Base-by-base conservation (phyloP, 2,888 invertebrate species). In the Melanostoma scalare region DNA sequence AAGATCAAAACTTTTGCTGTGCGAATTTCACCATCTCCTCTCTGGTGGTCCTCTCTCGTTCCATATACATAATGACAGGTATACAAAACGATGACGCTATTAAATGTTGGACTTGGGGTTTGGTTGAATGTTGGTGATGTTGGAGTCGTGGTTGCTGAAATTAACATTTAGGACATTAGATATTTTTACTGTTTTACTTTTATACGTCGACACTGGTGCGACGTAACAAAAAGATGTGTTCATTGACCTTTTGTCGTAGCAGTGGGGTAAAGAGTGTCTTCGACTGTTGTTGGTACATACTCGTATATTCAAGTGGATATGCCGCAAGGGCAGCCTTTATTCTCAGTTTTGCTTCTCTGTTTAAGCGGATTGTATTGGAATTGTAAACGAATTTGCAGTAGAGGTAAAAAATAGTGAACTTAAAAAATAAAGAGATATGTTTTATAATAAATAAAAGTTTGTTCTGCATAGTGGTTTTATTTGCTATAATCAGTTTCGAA, bases 241-340 rank as follows among this genome's bases (percentile, higher is more conserved):
- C 73, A 79, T 73, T 79, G 73, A 79, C 79, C 73, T 63, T 72
- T 73, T 73, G 60, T 61, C 73, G 67, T 52, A 52, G 35, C 8
- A n/a, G 10, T 56, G 38, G 20, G 20, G 20, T 20, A 20, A 20
- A 20, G 20, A 20, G 20, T 20, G 20, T 20, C 20, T 1, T 20
- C 20, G 20, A 20, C 20, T 20, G 20, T 20, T 20, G 0, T 20
- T 20, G 20, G 20, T 20, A 20, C 20, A 20, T 20, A 20, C 20
- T 20, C 20, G 20, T 20, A 20, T 20, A 20, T 20, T 20, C 20
- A 20, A 20, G 20, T 20, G 20, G 20, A 20, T 20, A 20, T 20
- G 20, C 20, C 20, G 20, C 20, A 20, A 20, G 20, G 20, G 20
- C 20, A 20, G 20, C 20, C 20, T 20, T 20, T 20, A 20, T 20